Percentiles rank a stretch among this genome's conserved stretches.
phyloP scores from a whole-genome alignment of 1,140 invertebrate species.

The Lasaia peninsularis region DNA sequence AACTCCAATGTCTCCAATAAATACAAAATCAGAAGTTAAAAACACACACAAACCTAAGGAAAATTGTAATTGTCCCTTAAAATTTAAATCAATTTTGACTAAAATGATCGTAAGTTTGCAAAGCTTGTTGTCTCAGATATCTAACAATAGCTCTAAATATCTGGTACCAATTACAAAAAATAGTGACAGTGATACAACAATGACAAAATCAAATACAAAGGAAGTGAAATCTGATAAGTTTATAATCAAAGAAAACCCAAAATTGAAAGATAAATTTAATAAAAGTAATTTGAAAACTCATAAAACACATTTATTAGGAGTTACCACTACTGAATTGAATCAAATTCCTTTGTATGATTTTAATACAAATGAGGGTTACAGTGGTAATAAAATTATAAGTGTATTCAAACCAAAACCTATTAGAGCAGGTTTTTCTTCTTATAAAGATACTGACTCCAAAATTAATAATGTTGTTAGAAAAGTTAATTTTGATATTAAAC shows the following conservation, averaged over 20 bases:
- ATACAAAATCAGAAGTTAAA: neutral
- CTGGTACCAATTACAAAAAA: neutral
- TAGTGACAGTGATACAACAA: neutral
- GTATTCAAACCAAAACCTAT: neutral
- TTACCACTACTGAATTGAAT: neutral
- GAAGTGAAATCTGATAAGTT: neutral
- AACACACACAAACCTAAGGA: neutral
- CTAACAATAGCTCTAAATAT: neutral
- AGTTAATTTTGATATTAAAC: neutral
- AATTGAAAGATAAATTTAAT: neutral
- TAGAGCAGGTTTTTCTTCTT: neutral
- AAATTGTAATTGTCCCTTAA: neutral
- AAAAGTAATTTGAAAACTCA: neutral
- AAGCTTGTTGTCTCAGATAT: conserved; percentile 29
- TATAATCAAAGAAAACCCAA: neutral
- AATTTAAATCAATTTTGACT: conserved; percentile 23
- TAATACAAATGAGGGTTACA: neutral
- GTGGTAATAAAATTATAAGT: neutral
- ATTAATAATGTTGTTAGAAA: neutral
- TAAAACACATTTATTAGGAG: neutral
- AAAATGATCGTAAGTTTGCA: conserved; percentile 40
- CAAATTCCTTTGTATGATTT: neutral
- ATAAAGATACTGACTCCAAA: neutral
- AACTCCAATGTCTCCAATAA: neutral
- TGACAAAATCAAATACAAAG: neutral